A percentile compares a stretch with the other conserved stretches of the same genome.
Conservation (phyloP, 2,797 vertebrate species). For the Trematomus bernacchii region DNA sequence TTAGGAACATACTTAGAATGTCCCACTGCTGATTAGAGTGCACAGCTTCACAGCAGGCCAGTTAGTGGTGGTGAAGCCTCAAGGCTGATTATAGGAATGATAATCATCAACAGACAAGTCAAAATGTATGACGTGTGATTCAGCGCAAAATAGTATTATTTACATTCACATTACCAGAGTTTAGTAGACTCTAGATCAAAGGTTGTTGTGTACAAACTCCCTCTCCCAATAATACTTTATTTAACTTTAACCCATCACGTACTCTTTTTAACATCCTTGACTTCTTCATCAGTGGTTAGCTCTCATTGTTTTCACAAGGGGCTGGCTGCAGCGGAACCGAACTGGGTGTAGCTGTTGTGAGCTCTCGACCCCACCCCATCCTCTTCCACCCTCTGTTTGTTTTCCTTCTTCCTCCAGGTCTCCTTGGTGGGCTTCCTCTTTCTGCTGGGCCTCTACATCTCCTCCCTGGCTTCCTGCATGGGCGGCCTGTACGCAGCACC, state of each 20-base stretch:
- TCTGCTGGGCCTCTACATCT: constrained; percentile 96
- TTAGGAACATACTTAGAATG: background rate
- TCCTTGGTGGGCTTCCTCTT: constrained; percentile 98
- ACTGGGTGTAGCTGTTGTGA: constrained; percentile 79
- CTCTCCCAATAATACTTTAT: background rate
- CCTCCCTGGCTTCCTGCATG: constrained; percentile 98
- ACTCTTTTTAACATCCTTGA: constrained; percentile 29
- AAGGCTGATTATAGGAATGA: background rate
- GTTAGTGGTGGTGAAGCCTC: background rate
- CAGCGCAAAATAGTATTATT: background rate
- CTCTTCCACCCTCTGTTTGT: constrained; percentile 83
- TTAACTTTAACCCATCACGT: constrained; percentile 1
- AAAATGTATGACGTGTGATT: background rate
- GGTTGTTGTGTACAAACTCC: too few species aligned
- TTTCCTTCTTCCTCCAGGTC: constrained; percentile 89
- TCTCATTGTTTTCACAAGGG: constrained; percentile 75
- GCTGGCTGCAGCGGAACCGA: constrained; percentile 79
- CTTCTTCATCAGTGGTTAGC: constrained; percentile 47
- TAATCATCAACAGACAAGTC: background rate
- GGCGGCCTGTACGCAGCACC: constrained; percentile 96
- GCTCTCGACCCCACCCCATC: constrained; percentile 75
- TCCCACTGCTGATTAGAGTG: background rate
- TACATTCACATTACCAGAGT: background rate
- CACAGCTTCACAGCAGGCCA: background rate
- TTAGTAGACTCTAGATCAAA: too few species aligned